These are phyloP conservation scores for Calameuta pallipes DNA, from an alignment of 2,888 invertebrate genomes.

Conservation along the genomic window DNA sequence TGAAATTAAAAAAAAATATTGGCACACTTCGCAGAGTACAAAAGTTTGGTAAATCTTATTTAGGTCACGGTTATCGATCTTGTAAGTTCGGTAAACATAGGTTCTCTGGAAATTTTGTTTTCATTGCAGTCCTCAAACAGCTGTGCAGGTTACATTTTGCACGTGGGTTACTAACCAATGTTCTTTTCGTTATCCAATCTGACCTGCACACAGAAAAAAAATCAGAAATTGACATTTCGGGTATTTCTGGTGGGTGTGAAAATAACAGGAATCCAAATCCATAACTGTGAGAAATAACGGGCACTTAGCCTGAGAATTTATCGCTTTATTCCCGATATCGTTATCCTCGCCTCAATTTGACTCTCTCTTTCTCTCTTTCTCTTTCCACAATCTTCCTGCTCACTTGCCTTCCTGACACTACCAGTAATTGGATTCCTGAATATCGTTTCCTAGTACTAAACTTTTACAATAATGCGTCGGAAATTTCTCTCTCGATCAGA, in stretches of 20 bases:
- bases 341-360: slow-evolving; percentile 23
- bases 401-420: slow-evolving; percentile 14
- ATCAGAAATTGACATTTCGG: not conserved
- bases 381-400: not conserved
- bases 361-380: slow-evolving; percentile 1
- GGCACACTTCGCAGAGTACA: not conserved
- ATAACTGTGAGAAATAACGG: slow-evolving; percentile 22
- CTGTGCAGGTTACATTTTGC: not conserved
- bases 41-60: not conserved
- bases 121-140: too few relatives aligned
- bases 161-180: not conserved
- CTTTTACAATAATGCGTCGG: slow-evolving; percentile 22
- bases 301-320: slow-evolving; percentile 21
- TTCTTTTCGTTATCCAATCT: not conserved
- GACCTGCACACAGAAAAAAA: not conserved
- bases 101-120: too few relatives aligned
- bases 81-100: not conserved
- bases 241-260: not conserved
- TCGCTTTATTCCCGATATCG: slow-evolving; percentile 22
- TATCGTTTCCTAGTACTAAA: slow-evolving; percentile 18
- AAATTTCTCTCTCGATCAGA: slow-evolving; percentile 5
- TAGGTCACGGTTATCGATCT: not conserved
- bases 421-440: slow-evolving; percentile 24
- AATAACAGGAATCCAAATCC: slow-evolving; percentile 19
- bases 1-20: not conserved